Evolutionary conservation across 2,113 vertebrate genomes (phyloP), one percentile per base, ranked within the genome.

Genomic region (Axis porcinus): DNA sequence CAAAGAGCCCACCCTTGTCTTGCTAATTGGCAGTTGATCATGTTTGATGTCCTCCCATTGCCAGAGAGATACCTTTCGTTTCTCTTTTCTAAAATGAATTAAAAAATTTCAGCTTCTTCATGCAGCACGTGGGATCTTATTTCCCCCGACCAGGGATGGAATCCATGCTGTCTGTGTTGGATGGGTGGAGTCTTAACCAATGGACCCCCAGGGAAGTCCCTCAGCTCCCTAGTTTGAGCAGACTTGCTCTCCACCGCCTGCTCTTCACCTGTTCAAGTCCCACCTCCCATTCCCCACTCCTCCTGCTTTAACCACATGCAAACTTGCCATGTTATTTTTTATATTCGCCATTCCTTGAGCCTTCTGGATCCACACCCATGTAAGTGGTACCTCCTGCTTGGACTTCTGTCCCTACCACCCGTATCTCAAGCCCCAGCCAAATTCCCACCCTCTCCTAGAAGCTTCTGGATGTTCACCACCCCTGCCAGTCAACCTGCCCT

Each of bases 211-310:
- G 9, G 45, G 45, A 47, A 10, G 17, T 50, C 45, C 45, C 45
- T 33, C 28, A 12, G 45, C 45, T 17, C n/a, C 55, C 40, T 64
- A 19, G 13, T 43, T 30, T 12, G 33, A 43, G 45, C 27, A 7
- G 45, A 43, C 64, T 6, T 5, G 13, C 45, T 30, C 30, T 15
- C 14, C 6, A 1, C 4, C 0, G 0, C 3, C 33, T 14, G 43
- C 15, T 3, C 36, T 36, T 43, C 6, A 2, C 19, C 1, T 0
- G n/a, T 13, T 60, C 27, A 2, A 43, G 54, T 15, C 27, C 13
- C 19, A 0, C 3, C 3, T 33, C 60, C 36, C 36, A 15, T 5
- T 36, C 54, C 5, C 2, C 2, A 12, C n/a, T 33, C 82, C 1
- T 9, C 2, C 62, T 60, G 55, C 17, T 5, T 36, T 21, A 40